Conservation (phyloP, 1,140 invertebrate genomes). For the Bombyx mandarina region DNA sequence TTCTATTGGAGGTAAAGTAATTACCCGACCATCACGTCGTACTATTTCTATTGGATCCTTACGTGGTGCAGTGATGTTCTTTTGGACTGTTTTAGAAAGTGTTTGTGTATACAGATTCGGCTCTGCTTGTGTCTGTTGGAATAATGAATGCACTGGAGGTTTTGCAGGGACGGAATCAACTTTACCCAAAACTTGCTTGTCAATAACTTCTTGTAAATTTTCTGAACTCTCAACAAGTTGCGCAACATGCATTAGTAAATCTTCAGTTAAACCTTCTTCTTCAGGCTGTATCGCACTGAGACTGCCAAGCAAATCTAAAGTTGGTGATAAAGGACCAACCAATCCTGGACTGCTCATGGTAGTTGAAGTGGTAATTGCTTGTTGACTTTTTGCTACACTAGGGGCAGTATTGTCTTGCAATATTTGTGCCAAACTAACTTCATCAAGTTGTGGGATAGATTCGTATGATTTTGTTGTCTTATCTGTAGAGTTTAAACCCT, state of each 20-base stretch:
- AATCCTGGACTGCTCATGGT: slow-evolving; percentile 55
- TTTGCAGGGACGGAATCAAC: slow-evolving; percentile 43
- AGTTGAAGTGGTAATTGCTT: slow-evolving; percentile 62
- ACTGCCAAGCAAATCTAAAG: slow-evolving; percentile 61
- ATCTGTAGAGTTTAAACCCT: slow-evolving; percentile 24
- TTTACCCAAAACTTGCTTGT: slow-evolving; percentile 74
- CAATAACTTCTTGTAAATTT: slow-evolving; percentile 77
- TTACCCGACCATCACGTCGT: slow-evolving; percentile 77
- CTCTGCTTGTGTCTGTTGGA: slow-evolving; percentile 21
- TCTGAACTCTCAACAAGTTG: slow-evolving; percentile 77
- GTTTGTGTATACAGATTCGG: slow-evolving; percentile 33
- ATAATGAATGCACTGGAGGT: slow-evolving; percentile 25
- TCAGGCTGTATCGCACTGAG: slow-evolving; percentile 43
- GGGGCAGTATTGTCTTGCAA: slow-evolving; percentile 44
- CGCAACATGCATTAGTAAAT: slow-evolving; percentile 78
- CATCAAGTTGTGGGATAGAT: slow-evolving; percentile 61
- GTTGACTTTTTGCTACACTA: slow-evolving; percentile 47
- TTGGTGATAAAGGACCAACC: slow-evolving; percentile 60
- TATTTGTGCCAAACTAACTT: slow-evolving; percentile 62
- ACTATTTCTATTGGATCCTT: slow-evolving; percentile 79
- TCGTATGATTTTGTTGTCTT: slow-evolving; percentile 48
- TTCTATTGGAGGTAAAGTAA: slow-evolving; percentile 84
- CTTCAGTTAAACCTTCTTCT: slow-evolving; percentile 76
- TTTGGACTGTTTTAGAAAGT: slow-evolving; percentile 27
- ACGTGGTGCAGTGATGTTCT: slow-evolving; percentile 23